These are phyloP conservation scores for Micoletzkya japonica DNA, from an alignment of 2,888 invertebrate genomes.

Conservation along the genomic window DNA sequence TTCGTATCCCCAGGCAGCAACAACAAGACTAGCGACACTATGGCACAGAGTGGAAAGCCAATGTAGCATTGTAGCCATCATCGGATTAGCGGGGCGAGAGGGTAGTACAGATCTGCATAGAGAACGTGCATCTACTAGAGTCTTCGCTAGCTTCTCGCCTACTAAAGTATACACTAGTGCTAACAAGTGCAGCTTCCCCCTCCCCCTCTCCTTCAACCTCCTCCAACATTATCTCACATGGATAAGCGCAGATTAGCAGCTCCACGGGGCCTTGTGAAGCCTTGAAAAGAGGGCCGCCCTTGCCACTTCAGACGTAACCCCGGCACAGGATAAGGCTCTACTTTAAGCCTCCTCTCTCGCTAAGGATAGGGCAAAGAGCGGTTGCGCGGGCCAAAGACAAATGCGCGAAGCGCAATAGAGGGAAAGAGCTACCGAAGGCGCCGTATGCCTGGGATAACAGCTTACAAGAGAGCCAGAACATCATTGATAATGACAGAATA, in stretches of 20 bases:
- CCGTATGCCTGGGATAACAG: no score
- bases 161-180: no score
- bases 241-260: background rate
- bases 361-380: background rate
- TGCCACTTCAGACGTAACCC: background rate
- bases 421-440: no score
- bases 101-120: background rate
- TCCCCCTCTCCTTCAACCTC: conserved; percentile 4
- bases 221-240: background rate
- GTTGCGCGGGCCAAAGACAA: no score
- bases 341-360: background rate
- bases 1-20: no score
- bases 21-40: no score
- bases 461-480: no score
- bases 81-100: background rate
- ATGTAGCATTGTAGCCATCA: background rate
- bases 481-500: background rate
- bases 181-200: background rate
- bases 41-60: no score
- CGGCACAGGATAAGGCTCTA: background rate
- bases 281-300: no score
- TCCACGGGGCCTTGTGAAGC: no score
- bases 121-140: background rate
- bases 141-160: no score
- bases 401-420: no score